A percentile compares a stretch with the other conserved stretches of the same genome.
Evolutionary conservation across 2,888 invertebrate genomes (phyloP).

Genomic region (Pseudococcus longispinus): DNA sequence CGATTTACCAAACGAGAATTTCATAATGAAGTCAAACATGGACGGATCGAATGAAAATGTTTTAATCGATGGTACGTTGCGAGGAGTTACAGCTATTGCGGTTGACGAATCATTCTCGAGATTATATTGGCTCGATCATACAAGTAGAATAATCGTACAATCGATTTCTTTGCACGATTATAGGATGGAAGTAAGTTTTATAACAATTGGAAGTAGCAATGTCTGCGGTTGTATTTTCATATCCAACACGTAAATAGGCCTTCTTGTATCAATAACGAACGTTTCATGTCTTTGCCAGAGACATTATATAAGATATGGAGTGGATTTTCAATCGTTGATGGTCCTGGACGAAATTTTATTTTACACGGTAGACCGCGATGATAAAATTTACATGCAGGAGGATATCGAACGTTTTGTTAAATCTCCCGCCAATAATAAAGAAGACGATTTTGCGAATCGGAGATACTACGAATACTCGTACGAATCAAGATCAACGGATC

Average conservation of each 20-base stretch:
- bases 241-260: too few species aligned
- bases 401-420: background rate
- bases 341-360: background rate
- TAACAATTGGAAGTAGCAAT: too few species aligned
- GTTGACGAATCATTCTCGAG: background rate
- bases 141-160: background rate
- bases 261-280: background rate
- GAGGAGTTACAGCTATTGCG: background rate
- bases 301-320: background rate
- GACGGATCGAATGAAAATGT: background rate
- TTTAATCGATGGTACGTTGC: background rate
- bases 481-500: background rate
- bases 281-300: background rate
- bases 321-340: too few species aligned
- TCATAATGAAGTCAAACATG: background rate
- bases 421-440: background rate
- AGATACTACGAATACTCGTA: background rate
- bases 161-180: background rate
- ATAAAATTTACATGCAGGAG: background rate
- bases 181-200: background rate
- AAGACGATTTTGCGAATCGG: background rate
- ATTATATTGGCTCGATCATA: background rate
- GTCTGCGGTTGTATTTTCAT: too few species aligned
- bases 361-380: background rate
- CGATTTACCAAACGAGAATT: background rate